Evolutionary conservation across 2,113 vertebrate genomes (phyloP), one percentile per base, ranked within the genome.

Genomic region (Parotia lawesii): DNA sequence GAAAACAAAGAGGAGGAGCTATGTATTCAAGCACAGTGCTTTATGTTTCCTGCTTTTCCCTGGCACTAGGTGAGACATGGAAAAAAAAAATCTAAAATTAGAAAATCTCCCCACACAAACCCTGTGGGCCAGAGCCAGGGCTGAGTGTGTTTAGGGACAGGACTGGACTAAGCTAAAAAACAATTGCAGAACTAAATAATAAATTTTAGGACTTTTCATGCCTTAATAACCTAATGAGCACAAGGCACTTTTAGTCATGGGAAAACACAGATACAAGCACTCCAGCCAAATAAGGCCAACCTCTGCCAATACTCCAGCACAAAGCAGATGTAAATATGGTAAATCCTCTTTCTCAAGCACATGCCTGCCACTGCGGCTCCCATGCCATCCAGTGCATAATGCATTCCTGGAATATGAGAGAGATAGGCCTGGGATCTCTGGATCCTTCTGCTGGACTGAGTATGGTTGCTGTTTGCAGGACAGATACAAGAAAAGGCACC

Each of bases 221-320:
- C 75, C 82, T 94, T 95, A 93, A 86, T 53, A 94, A 69, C n/a
- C 62, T 67, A 79, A 85, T 38, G 45, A 80, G 64, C 82, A 86
- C 20, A 1, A 89, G 66, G 24, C 45, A 84, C 22, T 95, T 95
- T 37, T 33, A 61, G 71, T 58, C 54, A 83, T 50, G 37, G 35
- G 57, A 83, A 94, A 93, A 85, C 48, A 84, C 22, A 87, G 37
- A 56, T 31, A 51, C 15, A 73, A 84, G 31, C 35, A 60, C 29
- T 82, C 42, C 61, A 65, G 76, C 33, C 51, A 79, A 69, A n/a
- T 51, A 62, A 75, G 45, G 42, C 33, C 17, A 86, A 61, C 35
- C 44, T 77, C 27, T 73, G 66, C 69, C 85, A 95, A 53, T 62
- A 31, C 54, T 89, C 64, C 79, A 85, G 40, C 73, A 88, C 44